A percentile compares a stretch with the other conserved stretches of the same genome.
These are phyloP conservation scores for Brachirus orientalis DNA, from an alignment of 2,113 vertebrate species.

Conservation along the genomic window DNA sequence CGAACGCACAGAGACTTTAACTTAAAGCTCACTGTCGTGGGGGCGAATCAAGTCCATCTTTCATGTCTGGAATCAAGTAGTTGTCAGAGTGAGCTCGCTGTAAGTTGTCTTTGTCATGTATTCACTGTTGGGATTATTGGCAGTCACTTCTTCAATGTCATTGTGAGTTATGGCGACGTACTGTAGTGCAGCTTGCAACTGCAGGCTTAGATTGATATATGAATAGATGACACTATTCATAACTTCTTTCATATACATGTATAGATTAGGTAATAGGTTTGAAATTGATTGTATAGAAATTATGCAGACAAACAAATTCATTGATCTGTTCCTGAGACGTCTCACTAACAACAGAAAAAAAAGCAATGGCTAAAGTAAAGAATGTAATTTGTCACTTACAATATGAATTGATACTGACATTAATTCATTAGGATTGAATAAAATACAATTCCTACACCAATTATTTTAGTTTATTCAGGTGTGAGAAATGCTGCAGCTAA, in stretches of 20 bases:
- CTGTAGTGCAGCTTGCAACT: constrained; percentile 18
- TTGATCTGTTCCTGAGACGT: constrained; percentile 5
- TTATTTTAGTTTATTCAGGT: background rate
- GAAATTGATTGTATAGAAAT: constrained; percentile 67
- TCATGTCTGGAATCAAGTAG: constrained; percentile 68
- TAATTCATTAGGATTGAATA: background rate
- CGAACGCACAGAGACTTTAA: constrained; percentile 82
- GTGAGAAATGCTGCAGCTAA: background rate
- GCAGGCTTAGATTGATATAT: constrained; percentile 18
- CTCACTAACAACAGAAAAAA: constrained; percentile 13
- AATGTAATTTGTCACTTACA: background rate
- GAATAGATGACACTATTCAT: constrained; percentile 23
- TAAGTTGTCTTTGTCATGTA: constrained; percentile 57
- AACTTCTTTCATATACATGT: background rate
- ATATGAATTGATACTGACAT: background rate
- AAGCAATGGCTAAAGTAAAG: background rate
- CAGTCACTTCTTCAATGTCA: constrained; percentile 70
- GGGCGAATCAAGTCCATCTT: constrained; percentile 81
- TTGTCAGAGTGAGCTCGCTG: constrained; percentile 23
- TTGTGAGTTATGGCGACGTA: constrained; percentile 33
- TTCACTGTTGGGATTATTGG: constrained; percentile 64
- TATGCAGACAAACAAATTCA: background rate
- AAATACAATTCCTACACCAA: background rate
- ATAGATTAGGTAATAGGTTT: constrained; percentile 18
- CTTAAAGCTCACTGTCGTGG: constrained; percentile 75